Conservation (phyloP, 2,113 vertebrate genomes). For the Phyllostomus hastatus region DNA sequence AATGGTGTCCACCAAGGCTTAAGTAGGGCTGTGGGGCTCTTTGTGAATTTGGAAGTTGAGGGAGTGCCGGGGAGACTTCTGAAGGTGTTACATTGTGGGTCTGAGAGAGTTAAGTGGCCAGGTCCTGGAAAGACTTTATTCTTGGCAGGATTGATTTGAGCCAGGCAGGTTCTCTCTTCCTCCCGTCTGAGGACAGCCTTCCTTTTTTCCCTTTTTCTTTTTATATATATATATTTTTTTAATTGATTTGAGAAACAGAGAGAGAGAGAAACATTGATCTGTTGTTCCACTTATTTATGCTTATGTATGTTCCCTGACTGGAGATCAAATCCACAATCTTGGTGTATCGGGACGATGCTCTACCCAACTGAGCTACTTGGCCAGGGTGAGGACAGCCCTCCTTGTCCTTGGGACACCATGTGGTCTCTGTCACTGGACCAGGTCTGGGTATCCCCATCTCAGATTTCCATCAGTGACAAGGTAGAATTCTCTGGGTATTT, state of each 20-base stretch:
- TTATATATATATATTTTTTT: too few species aligned
- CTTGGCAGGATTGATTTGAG: not conserved
- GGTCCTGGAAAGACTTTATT: not conserved
- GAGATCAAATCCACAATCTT: too few species aligned
- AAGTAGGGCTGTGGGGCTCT: not conserved
- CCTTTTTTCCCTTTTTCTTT: too few species aligned
- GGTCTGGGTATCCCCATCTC: not conserved
- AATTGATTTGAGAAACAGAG: too few species aligned
- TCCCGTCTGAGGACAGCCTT: not conserved
- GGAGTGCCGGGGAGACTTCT: not conserved
- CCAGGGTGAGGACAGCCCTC: too few species aligned
- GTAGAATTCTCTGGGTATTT: not conserved
- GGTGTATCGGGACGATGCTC: too few species aligned
- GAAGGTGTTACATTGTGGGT: not conserved
- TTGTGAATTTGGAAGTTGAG: not conserved
- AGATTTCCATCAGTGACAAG: not conserved
- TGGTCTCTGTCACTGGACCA: not conserved
- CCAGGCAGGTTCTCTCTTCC: not conserved
- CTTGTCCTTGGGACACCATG: not conserved
- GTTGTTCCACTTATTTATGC: too few species aligned
- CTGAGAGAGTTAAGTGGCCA: not conserved
- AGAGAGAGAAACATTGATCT: too few species aligned
- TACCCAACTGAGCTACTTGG: too few species aligned
- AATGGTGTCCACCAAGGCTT: not conserved
- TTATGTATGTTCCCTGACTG: too few species aligned